Evolutionary conservation across 2,113 vertebrate species (phyloP).

Genomic region (Phrynosoma blainvillii): DNA sequence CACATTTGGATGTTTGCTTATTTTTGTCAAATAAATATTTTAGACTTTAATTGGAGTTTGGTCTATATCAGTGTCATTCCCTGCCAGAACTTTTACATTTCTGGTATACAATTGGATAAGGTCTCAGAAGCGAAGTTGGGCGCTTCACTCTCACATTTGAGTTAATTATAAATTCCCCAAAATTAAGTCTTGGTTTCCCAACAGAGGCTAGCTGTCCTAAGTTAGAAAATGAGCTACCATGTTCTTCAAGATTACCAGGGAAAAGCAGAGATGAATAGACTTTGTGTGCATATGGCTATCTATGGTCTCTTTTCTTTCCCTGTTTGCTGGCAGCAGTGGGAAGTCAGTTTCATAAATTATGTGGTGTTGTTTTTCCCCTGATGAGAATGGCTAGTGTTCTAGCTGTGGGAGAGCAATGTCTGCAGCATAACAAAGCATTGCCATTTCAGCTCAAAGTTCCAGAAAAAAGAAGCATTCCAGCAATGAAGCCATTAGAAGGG

Average conservation of each 20-base stretch:
- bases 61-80: too few relatives aligned
- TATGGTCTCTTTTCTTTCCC: neutral
- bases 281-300: neutral
- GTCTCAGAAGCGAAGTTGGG: too few relatives aligned
- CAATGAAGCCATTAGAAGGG: neutral
- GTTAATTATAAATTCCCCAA: too few relatives aligned
- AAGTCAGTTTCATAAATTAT: neutral
- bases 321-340: neutral
- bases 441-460: conserved; percentile 35
- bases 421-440: neutral
- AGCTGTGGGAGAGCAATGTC: neutral
- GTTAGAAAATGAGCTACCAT: neutral
- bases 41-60: too few relatives aligned
- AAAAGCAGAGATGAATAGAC: neutral
- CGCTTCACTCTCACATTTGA: too few relatives aligned
- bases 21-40: too few relatives aligned
- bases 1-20: too few relatives aligned
- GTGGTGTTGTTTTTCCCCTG: neutral
- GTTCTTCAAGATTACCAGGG: neutral
- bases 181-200: too few relatives aligned
- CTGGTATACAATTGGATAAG: too few relatives aligned
- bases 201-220: too few relatives aligned
- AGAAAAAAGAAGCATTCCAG: neutral
- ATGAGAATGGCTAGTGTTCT: neutral
- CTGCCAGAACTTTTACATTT: too few relatives aligned